Conservation (phyloP, 2,888 invertebrate species). For the Mesodorylaimus sp. region DNA sequence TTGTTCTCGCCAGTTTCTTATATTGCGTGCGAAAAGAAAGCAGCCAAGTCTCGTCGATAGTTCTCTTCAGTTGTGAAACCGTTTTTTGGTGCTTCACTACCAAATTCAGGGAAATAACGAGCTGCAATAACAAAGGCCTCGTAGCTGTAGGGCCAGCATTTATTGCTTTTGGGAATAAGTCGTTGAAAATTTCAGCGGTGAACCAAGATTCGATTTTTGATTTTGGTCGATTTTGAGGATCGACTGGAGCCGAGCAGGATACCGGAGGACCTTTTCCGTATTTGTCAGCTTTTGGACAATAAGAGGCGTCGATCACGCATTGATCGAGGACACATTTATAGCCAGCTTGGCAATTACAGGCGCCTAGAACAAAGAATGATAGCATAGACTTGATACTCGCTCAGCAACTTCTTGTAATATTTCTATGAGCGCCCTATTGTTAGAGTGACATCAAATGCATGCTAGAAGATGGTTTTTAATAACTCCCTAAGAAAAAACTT, state of each 20-base stretch:
- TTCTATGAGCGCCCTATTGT: no score
- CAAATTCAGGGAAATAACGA: conserved; percentile 26
- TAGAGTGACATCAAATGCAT: no score
- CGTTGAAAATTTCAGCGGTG: conserved; percentile 16
- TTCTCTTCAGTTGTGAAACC: conserved; percentile 16
- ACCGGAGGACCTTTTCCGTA: conserved; percentile 3
- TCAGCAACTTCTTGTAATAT: no score
- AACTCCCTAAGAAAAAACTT: no score
- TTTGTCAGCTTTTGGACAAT: no score
- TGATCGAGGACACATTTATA: no score
- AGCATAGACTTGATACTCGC: no score
- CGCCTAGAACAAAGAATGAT: no score
- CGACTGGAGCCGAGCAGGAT: conserved; percentile 15
- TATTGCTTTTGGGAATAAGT: conserved; percentile 22
- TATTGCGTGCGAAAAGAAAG: conserved; percentile 26
- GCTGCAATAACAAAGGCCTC: conserved; percentile 25
- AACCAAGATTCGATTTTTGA: conserved; percentile 17
- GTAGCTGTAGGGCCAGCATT: conserved; percentile 24
- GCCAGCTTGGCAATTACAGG: no score
- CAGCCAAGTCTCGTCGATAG: conserved; percentile 22
- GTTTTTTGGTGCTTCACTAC: conserved; percentile 15
- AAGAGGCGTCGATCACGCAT: no score
- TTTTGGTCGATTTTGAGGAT: conserved; percentile 19
- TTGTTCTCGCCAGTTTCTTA: conserved; percentile 29
- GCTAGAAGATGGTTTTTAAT: no score